These are phyloP conservation scores for Sebastes cheni DNA, from an alignment of 2,797 vertebrate species.

Conservation along the genomic window DNA sequence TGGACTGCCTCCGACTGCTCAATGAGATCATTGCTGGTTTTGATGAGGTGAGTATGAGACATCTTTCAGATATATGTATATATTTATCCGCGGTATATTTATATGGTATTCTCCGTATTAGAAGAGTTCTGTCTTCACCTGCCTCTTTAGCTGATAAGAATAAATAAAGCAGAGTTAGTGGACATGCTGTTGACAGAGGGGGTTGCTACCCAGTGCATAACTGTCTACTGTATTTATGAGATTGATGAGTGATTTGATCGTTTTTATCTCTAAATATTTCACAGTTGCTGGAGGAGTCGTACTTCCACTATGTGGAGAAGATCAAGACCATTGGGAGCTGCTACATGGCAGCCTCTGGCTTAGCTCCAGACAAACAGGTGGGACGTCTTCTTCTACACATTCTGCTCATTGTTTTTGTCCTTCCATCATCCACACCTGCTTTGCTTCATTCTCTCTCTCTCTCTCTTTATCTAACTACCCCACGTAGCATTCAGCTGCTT, in stretches of 20 bases:
- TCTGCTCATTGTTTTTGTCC: neutral
- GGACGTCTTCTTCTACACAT: neutral
- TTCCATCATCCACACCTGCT: neutral
- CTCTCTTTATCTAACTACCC: neutral
- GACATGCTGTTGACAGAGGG: neutral
- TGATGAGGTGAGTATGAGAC: conserved; percentile 74
- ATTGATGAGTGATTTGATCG: neutral
- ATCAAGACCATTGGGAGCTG: conserved; percentile 86
- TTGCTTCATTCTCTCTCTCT: neutral
- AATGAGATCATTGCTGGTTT: conserved; percentile 85
- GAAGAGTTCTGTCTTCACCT: neutral
- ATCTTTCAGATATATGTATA: neutral
- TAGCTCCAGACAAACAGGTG: conserved; percentile 78
- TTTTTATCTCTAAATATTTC: neutral
- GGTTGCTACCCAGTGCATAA: neutral
- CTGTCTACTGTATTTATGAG: neutral
- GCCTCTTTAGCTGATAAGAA: neutral
- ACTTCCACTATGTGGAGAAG: conserved; percentile 84
- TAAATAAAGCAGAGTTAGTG: neutral
- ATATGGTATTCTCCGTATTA: neutral
- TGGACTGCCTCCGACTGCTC: conserved; percentile 82
- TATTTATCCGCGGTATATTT: neutral
- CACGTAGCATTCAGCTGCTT: too few species aligned
- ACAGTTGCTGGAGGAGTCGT: conserved; percentile 82
- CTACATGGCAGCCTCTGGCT: conserved; percentile 85